Conservation (phyloP, 1,140 invertebrate species). For the Polypedilum pembai region DNA sequence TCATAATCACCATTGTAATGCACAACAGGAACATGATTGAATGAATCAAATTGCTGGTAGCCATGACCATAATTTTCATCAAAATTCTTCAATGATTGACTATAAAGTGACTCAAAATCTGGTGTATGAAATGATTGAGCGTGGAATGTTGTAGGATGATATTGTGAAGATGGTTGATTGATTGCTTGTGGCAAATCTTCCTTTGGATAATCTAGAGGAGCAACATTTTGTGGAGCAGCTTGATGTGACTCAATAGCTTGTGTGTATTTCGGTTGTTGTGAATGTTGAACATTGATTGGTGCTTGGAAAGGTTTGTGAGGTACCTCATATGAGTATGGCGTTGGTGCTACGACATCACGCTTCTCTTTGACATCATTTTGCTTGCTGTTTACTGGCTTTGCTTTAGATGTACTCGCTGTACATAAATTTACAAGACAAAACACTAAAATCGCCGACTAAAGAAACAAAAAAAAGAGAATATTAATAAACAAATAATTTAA, state of each 20-base stretch:
- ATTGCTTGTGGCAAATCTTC: neutral
- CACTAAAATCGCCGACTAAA: neutral
- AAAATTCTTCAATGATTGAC: too few species aligned
- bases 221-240: neutral
- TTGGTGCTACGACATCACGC: neutral
- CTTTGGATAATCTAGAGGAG: neutral
- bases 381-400: neutral
- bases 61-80: neutral
- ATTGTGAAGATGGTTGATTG: neutral
- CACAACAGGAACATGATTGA: neutral
- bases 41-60: neutral
- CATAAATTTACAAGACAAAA: neutral
- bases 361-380: neutral
- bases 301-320: neutral
- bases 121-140: neutral
- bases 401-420: neutral
- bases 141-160: neutral
- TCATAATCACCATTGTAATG: slow-evolving; percentile 12
- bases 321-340: neutral
- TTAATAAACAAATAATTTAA: neutral
- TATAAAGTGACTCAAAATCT: neutral
- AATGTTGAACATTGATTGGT: neutral
- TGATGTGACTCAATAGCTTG: neutral
- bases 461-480: neutral
- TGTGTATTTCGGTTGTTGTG: neutral